Conservation (phyloP, 2,888 invertebrate species). For the Bellardia pandia region DNA sequence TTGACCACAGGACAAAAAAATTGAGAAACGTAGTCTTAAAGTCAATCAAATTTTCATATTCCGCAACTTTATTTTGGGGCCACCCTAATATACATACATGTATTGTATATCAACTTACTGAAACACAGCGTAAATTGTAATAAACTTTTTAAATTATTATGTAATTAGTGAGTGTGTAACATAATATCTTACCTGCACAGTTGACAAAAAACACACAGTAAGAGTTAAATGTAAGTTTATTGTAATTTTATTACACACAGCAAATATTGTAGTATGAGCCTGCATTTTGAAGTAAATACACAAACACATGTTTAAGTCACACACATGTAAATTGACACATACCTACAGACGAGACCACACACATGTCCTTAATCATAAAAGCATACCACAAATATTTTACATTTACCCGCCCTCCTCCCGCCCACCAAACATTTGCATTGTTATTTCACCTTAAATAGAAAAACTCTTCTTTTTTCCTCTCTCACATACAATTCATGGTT, state of each 20-base stretch:
- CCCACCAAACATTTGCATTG: neutral
- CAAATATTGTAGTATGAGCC: neutral
- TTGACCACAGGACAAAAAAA: too few species aligned
- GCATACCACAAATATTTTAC: neutral
- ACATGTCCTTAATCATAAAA: slow-evolving; percentile 10
- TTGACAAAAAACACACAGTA: neutral
- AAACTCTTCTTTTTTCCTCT: neutral
- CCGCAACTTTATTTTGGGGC: too few species aligned
- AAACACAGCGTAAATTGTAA: neutral
- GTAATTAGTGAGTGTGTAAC: slow-evolving; percentile 30
- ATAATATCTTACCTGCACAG: slow-evolving; percentile 1
- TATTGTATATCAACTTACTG: too few species aligned
- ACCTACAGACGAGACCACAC: too few species aligned
- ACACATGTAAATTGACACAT: too few species aligned
- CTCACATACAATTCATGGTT: slow-evolving; percentile 2
- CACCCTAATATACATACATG: neutral
- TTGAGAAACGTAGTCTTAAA: too few species aligned
- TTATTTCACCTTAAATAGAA: neutral
- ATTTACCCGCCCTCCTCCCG: neutral
- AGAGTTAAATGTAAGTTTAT: slow-evolving; percentile 22
- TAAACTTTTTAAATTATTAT: slow-evolving; percentile 27
- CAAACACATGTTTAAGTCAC: neutral
- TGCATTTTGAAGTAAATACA: slow-evolving; percentile 1
- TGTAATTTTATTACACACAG: slow-evolving; percentile 15
- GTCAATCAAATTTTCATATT: too few species aligned